Base-by-base conservation (phyloP, 2,797 vertebrate species). In the Halcyon badia region DNA sequence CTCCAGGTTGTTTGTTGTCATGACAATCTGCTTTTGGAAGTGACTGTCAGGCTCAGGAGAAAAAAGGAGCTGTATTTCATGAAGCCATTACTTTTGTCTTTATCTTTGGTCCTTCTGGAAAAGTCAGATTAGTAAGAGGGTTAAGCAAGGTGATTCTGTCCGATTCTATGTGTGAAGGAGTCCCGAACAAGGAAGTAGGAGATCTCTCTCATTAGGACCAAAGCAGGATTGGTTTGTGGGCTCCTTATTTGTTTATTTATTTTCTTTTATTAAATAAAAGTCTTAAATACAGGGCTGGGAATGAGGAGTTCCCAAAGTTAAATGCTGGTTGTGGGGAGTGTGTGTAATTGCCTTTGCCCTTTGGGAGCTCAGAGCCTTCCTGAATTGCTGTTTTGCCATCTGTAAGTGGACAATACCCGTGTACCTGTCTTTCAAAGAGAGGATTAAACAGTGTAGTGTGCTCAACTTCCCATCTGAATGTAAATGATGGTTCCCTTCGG, bases 1-100 rank as follows among this genome's bases (percentile, higher is more conserved):
- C 65, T 97, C 96, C 96, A 97, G 80, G 83, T 96, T 96, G 91
- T 70, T 93, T 91, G 95, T 97, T 97, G 94, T 97, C 92, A 97
- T 97, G 94, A 94, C 90, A 95, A 81, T 97, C 81, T 91, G 61
- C 90, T 97, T 92, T 94, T 93, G 72, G 79, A 97, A 90, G 77
- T 87, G 70, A 66, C 57, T 88, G 77, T 94, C 80, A 88, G 65
- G 71, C 85, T 77, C 30, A 65, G 75, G 61, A 91, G 64, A 92
- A 94, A 91, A 93, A 91, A 89, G 83, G 85, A 94, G 52, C 77
- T 90, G 48, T 82, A 79, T 96, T 97, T 96, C 81, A 72, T 68
- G 62, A 83, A 80, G 61, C 73, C 1, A 1, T 90, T 95, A 84
- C 64, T 94, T 84, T 89, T 90, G 87, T 78, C 83, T 90, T 89